Evolutionary conservation across 2,113 vertebrate genomes (phyloP).

Genomic region (Erinaceus europaeus): DNA sequence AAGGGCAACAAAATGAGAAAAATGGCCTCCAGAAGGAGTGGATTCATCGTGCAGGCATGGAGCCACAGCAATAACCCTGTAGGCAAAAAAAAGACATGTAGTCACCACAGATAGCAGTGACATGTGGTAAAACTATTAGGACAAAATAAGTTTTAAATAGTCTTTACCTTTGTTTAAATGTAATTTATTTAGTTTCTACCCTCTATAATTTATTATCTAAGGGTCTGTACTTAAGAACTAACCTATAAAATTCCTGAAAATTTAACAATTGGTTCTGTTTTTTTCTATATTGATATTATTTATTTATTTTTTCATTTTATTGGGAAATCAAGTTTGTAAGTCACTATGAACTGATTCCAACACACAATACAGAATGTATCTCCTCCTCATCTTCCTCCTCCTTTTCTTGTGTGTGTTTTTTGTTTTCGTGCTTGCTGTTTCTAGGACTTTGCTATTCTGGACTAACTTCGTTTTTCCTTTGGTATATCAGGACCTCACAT

Average conservation of each 20-base stretch:
- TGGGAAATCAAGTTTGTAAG: not conserved
- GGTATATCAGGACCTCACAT: too few relatives aligned
- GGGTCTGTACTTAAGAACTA: not conserved
- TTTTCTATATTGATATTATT: too few relatives aligned
- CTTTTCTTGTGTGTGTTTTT: too few relatives aligned
- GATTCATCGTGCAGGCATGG: too few relatives aligned
- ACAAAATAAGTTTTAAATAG: not conserved
- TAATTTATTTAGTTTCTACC: not conserved
- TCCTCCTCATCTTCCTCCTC: too few relatives aligned
- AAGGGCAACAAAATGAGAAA: too few relatives aligned
- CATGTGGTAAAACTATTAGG: not conserved
- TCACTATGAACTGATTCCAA: not conserved
- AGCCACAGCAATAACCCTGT: not conserved
- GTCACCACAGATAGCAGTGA: not conserved
- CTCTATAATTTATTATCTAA: not conserved
- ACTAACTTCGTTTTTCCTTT: too few relatives aligned
- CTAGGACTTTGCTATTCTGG: too few relatives aligned
- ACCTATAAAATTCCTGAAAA: not conserved
- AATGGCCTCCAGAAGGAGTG: too few relatives aligned
- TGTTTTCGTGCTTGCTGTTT: too few relatives aligned
- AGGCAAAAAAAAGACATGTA: too few relatives aligned
- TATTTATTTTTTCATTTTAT: too few relatives aligned
- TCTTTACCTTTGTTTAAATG: not conserved
- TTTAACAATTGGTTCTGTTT: not conserved
- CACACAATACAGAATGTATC: not conserved